These are phyloP conservation scores for Chrysaora quinquecirrha DNA, from an alignment of 30 jellyfish, hydroid and myxozoan species.

Conservation along the genomic window DNA sequence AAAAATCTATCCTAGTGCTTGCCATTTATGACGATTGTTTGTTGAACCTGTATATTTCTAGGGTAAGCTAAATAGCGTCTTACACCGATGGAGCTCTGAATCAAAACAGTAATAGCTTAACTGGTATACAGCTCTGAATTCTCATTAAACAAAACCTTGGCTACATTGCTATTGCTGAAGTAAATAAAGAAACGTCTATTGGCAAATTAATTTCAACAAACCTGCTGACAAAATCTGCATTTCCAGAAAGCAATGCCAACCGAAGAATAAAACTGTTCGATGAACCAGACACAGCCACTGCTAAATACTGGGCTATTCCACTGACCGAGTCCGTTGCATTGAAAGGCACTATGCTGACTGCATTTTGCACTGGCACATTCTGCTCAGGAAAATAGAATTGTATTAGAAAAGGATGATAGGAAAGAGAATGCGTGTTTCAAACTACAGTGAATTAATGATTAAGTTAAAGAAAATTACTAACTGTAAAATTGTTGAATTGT, in stretches of 20 bases:
- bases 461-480: conserved; percentile 9
- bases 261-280: conserved; percentile 38
- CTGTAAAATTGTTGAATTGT: conserved; percentile 40
- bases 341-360: conserved; percentile 53
- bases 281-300: conserved; percentile 42
- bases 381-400: neutral
- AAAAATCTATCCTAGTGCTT: too few species aligned
- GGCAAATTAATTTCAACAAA: neutral
- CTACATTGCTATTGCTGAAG: too few species aligned
- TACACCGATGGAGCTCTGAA: too few species aligned
- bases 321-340: conserved; percentile 33
- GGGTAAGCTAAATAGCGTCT: too few species aligned
- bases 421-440: too few species aligned
- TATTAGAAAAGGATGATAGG: neutral
- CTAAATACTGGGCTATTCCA: conserved; percentile 20
- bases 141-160: too few species aligned
- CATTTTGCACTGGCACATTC: conserved; percentile 48
- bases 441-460: too few species aligned
- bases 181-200: too few species aligned
- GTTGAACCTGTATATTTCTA: too few species aligned
- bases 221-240: conserved; percentile 70
- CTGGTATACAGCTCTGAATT: too few species aligned
- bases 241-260: conserved; percentile 46
- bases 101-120: too few species aligned
- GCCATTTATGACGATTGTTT: too few species aligned